Evolutionary conservation across 2,113 vertebrate genomes (phyloP), one percentile per base, ranked within the genome.

Genomic region (Aramus guarauna): DNA sequence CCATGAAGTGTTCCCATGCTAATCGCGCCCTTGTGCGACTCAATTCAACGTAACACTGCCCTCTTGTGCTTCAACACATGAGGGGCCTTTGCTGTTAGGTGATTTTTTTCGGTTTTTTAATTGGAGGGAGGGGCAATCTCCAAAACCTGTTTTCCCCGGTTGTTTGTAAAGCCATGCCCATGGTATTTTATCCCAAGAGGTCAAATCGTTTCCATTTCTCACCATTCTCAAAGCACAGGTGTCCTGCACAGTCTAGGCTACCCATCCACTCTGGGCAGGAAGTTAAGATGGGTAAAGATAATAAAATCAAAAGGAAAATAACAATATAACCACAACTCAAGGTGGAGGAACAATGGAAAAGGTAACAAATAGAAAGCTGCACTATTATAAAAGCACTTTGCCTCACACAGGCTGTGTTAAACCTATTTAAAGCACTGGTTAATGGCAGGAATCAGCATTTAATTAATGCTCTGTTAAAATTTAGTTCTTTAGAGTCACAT

Each of bases 11-110:
- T 68, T 95, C 77, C 88, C 36, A 12, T 30, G 79, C 52, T 95
- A 93, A 97, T 97, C 60, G 2, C 76, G 91, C 91, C 90, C 95
- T 79, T 45, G 66, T 29, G 53, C 71, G 58, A 75, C 91, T 96
- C 98, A 98, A 96, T 96, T 91, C 97, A 94, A 98, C 91, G 68
- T 98, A 98, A 98, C 92, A 98, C 97, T 98, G 98, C 98, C 98
- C 98, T 97, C 98, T 98, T 96, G 98, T 98, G 98, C 97, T 93
- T 89, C 84, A 21, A 71, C 56, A 89, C 94, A 67, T 74, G 22
- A 96, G 97, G 97, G 97, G 91, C 59, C 94, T 71, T 94, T 77
- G 73, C 55, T 56, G 88, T 32, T 60, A 79, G 32, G 20, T 45
- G 62, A 17, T 43, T 63, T 47, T 36, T 37, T 67, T 59, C 27